Percentiles rank a stretch among this genome's conserved stretches.
Conservation (phyloP, 37 sponge, comb jelly and placozoan species). For the Cliona cf. orientalis region DNA sequence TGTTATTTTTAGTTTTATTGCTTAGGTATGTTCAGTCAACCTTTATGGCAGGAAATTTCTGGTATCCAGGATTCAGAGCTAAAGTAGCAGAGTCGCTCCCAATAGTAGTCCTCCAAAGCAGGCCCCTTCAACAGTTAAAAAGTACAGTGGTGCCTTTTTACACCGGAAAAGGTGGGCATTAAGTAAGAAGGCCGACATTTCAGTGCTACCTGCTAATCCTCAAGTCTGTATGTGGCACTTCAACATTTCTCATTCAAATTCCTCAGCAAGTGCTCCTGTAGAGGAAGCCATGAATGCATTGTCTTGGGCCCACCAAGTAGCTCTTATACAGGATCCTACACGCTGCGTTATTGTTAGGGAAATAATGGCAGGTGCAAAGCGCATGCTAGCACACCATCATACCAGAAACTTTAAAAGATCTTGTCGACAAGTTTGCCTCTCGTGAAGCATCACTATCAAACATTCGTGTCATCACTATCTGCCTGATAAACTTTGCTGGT, state of each 20-base stretch:
- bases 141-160: slow-evolving; percentile 36
- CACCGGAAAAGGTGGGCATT: slow-evolving; percentile 42
- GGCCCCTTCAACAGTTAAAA: slow-evolving; percentile 37
- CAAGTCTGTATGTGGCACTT: slow-evolving; percentile 21
- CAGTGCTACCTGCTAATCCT: too few relatives aligned
- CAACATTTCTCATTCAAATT: slow-evolving; percentile 5
- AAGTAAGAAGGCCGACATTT: background rate
- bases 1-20: background rate
- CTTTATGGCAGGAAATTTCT: slow-evolving; percentile 13
- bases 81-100: slow-evolving; percentile 13
- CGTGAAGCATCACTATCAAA: background rate
- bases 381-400: slow-evolving; percentile 9
- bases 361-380: background rate
- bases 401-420: background rate
- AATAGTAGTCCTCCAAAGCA: slow-evolving; percentile 16
- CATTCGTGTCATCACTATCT: background rate
- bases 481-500: slow-evolving; percentile 6
- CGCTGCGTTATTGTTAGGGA: background rate
- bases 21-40: slow-evolving; percentile 5
- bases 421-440: background rate
- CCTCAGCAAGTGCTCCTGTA: slow-evolving; percentile 19
- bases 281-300: slow-evolving; percentile 19
- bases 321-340: background rate
- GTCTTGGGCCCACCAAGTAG: background rate
- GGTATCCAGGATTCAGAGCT: slow-evolving; percentile 44